Base-by-base conservation (phyloP, 2,113 vertebrate genomes). In the Poeciliopsis prolifica region DNA sequence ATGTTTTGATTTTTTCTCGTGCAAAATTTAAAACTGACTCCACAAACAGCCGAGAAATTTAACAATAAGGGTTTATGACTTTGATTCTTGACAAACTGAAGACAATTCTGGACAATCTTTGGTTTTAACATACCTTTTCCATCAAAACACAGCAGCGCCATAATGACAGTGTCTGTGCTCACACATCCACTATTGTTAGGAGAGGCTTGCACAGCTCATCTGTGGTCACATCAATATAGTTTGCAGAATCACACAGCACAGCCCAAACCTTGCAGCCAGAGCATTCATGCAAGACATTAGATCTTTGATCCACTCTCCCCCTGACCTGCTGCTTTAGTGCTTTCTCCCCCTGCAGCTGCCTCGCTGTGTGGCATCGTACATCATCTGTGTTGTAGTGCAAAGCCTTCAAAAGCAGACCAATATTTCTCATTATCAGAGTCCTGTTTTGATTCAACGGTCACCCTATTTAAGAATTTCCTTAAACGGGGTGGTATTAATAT, bases 251-350 rank as follows among this genome's bases (percentile, higher is more conserved):
- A 31, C 70, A 61, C 61, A 12, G 69, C 74, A 33, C 65, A 33
- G 33, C 22, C 69, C 62, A 66, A 48, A 79, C 72, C 74, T 66
- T 42, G 65, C 70, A 78, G 69, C 68, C 81, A 78, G 73, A 86
- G 82, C 74, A 70, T 65, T 65, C 58, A 80, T 81, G 80, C 74
- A 61, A 69, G 72, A 78, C 85, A 80, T 22, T 33, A 68, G 74
- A 44, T 77, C 75, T 88, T 78, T 84, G 77, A 88, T 83, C 72
- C 70, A 61, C 70, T 70, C 63, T 73, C 66, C 31, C 31, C n/a
- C 35, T 81, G 84, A 82, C 81, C 84, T 74, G 72, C 67, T 7
- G 51, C 87, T 81, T 75, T 72, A 77, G 72, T 65, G 67, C 76
- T 54, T 35, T 68, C 69, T 75, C 73, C 42, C 73, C 67, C 79